Evolutionary conservation across 2,797 vertebrate species (phyloP).

Genomic region (Pipistrellus pygmaeus): DNA sequence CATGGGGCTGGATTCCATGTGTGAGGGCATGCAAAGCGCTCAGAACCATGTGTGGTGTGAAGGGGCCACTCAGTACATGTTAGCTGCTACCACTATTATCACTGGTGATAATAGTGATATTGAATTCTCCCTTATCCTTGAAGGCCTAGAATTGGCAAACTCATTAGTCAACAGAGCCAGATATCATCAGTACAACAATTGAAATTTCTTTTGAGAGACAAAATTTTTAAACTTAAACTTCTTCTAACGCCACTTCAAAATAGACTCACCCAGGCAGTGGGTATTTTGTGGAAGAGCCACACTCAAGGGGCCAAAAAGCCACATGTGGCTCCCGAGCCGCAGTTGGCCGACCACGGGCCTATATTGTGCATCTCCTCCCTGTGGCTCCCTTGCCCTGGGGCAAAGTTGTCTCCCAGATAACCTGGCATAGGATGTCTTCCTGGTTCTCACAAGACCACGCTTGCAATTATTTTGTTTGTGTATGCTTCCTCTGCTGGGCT

Average conservation of each 20-base stretch:
- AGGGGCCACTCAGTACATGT: background rate
- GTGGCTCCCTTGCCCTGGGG: background rate
- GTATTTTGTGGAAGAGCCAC: too few relatives aligned
- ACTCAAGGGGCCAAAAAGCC: too few relatives aligned
- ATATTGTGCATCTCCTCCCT: background rate
- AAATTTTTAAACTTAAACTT: too few relatives aligned
- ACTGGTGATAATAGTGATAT: background rate
- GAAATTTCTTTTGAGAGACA: too few relatives aligned
- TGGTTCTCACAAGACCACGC: background rate
- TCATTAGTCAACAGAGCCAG: too few relatives aligned
- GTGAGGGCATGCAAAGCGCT: background rate
- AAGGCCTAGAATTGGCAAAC: background rate
- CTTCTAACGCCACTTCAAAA: too few relatives aligned
- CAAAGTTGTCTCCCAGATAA: background rate
- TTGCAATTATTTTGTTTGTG: background rate
- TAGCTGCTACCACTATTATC: background rate
- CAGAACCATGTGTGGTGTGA: background rate
- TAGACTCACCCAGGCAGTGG: too few relatives aligned
- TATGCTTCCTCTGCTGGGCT: background rate
- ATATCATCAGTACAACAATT: too few relatives aligned
- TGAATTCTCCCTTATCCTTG: background rate
- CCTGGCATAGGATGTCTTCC: background rate
- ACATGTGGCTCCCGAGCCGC: too few relatives aligned
- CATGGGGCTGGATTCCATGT: background rate
- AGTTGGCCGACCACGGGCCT: background rate